Evolutionary conservation across 2,113 vertebrate genomes (phyloP).

Genomic region (Hassar affinis): DNA sequence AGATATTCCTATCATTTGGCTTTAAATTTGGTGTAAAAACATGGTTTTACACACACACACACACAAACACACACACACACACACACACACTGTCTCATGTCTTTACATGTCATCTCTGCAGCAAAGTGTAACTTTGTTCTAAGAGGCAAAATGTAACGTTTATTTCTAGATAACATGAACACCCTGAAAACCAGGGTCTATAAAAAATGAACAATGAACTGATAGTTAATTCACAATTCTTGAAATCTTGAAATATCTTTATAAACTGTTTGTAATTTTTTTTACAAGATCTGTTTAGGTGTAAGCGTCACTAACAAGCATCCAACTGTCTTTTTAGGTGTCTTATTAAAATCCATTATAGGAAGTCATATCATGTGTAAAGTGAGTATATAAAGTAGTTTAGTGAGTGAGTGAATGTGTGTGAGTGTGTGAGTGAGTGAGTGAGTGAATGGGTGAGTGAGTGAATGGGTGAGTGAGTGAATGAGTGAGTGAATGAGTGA

Average conservation of each 20-base stretch:
- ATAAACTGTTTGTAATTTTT: not conserved
- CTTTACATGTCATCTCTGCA: too few relatives aligned
- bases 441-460: too few relatives aligned
- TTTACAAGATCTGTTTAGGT: too few relatives aligned
- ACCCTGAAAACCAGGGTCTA: too few relatives aligned
- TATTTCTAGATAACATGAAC: not conserved
- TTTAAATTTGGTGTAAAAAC: too few relatives aligned
- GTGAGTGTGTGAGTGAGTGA: not conserved
- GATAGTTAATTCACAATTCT: not conserved
- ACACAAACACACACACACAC: slow-evolving; percentile 23
- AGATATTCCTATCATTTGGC: too few relatives aligned
- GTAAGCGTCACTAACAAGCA: not conserved
- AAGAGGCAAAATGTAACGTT: slow-evolving; percentile 1
- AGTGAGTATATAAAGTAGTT: not conserved
- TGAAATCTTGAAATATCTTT: not conserved
- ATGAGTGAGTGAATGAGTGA: too few relatives aligned
- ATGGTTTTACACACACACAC: slow-evolving; percentile 11
- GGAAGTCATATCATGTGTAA: not conserved
- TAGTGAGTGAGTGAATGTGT: not conserved
- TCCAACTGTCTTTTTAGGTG: not conserved
- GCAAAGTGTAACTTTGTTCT: not conserved
- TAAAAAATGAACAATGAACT: too few relatives aligned
- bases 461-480: too few relatives aligned
- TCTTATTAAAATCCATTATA: not conserved
- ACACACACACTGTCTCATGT: slow-evolving; percentile 23